Conservation (phyloP, 2,797 vertebrate genomes). For the Sylvia borin region DNA sequence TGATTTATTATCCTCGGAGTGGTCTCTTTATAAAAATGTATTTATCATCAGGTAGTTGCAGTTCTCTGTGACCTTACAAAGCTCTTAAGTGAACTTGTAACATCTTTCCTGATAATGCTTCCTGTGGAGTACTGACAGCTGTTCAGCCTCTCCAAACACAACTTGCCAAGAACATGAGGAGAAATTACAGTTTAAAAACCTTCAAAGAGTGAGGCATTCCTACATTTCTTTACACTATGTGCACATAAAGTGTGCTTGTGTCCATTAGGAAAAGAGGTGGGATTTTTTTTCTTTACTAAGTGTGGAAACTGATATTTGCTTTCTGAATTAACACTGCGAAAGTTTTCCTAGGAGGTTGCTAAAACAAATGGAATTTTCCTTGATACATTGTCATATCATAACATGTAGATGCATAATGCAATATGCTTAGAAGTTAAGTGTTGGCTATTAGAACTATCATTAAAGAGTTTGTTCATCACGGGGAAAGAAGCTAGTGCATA, state of each 20-base stretch:
- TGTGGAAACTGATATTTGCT: neutral
- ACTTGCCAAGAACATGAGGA: neutral
- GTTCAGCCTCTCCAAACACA: neutral
- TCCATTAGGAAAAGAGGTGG: neutral
- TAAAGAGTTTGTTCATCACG: neutral
- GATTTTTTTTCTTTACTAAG: neutral
- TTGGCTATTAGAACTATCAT: neutral
- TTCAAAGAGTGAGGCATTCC: neutral
- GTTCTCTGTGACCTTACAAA: neutral
- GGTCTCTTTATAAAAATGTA: neutral
- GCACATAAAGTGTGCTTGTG: neutral
- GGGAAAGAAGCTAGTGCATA: neutral
- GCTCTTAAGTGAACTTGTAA: neutral
- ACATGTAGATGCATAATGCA: accelerated
- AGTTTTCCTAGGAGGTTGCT: neutral
- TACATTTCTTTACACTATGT: neutral
- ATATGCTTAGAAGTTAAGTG: neutral
- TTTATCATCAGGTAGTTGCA: neutral
- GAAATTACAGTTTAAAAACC: neutral
- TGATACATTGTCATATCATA: neutral
- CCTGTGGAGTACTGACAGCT: neutral
- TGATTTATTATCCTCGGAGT: neutral
- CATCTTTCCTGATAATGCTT: neutral
- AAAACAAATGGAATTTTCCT: neutral
- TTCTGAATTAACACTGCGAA: neutral